Evolutionary conservation across 2,113 vertebrate species (phyloP), one percentile per base, ranked within the genome.

Genomic region (Gavialis gangeticus): DNA sequence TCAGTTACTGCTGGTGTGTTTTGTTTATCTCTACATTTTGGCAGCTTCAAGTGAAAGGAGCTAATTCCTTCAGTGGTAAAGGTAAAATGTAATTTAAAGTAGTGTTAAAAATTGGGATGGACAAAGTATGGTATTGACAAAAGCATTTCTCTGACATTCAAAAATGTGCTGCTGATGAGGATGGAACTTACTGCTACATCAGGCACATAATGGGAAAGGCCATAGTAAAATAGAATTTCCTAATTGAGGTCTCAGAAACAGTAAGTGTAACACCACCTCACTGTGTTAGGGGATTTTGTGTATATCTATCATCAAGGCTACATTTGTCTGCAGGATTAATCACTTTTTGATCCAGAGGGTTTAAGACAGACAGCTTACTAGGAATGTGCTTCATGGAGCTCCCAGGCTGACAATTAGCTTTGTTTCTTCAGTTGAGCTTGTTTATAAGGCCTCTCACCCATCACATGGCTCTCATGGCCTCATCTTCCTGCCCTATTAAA

Each of bases 321-420:
- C 94, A 91, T 96, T 92, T 95, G 96, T 95, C 95, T 94, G 94
- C 24, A 88, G 95, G 96, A 96, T 95, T 96, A 97, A 97, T 95
- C 96, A 94, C 95, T 95, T 97, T 96, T 96, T 96, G 96, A 97
- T 97, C 96, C 91, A 90, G 90, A 92, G 96, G 94, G 95, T 97
- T 97, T 97, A 97, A 97, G 92, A 92, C 89, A 94, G 96, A 92
- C 93, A 92, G 96, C 94, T 96, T 96, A 95, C 88, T 96, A 95
- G 89, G 55, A 96, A 87, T 89, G 87, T 63, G 83, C 93, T 2
- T 78, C 87, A 64, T 66, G 28, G 71, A 71, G 94, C 89, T 96
- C 89, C 96, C 94, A 86, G 24, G 87, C 94, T 93, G 80, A 92
- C 93, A 96, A 95, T 95, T 95, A 96, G 89, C 96, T 93, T 88